These are phyloP conservation scores for Enteromius viviparus DNA, from an alignment of 2,797 vertebrate genomes.

Conservation along the genomic window DNA sequence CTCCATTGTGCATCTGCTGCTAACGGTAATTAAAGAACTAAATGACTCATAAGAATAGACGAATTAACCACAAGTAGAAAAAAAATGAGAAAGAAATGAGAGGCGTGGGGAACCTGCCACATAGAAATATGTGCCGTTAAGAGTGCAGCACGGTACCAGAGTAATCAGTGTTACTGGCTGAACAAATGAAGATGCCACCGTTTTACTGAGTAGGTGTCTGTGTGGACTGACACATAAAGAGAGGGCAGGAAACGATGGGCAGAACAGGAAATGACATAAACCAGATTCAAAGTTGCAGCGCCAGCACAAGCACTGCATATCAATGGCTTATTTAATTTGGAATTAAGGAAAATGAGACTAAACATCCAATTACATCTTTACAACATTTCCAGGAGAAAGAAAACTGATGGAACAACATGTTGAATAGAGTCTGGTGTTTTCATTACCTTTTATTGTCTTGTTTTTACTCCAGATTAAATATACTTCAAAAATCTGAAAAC, in stretches of 20 bases:
- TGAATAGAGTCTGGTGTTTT: neutral
- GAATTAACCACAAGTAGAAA: conserved; percentile 87
- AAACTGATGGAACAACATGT: neutral
- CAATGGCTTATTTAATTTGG: conserved; percentile 33
- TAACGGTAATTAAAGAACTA: conserved; percentile 99
- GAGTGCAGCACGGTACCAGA: conserved; percentile 93
- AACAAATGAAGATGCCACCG: conserved; percentile 52
- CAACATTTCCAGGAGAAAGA: neutral
- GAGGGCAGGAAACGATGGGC: conserved; percentile 43
- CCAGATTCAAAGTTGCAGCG: conserved; percentile 56
- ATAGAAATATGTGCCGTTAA: conserved; percentile 99
- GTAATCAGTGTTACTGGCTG: conserved; percentile 95
- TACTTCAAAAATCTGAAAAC: no score
- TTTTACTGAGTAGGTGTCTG: conserved; percentile 78
- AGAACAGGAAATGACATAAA: conserved; percentile 56
- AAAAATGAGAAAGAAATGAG: conserved; percentile 81
- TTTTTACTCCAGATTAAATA: neutral
- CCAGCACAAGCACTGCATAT: conserved; percentile 67
- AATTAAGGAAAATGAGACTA: neutral
- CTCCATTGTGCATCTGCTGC: conserved; percentile 99
- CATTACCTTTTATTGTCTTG: neutral
- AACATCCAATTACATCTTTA: neutral
- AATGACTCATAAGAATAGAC: conserved; percentile 99
- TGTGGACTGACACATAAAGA: conserved; percentile 34
- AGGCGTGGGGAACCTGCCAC: conserved; percentile 93